phyloP scores from a whole-genome alignment of 1,140 invertebrate genomes.

The Heliconius himera region DNA sequence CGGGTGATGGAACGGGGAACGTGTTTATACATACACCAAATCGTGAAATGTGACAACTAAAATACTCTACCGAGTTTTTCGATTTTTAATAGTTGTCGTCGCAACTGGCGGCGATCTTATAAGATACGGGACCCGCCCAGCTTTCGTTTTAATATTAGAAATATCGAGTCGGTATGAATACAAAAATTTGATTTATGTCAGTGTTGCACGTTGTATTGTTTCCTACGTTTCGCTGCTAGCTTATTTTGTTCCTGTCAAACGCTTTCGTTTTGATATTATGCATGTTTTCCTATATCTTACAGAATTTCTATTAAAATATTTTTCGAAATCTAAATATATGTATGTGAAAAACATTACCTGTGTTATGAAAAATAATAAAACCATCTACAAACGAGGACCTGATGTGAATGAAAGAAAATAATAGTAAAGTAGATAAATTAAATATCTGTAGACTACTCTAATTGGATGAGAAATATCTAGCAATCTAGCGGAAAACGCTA shows the following conservation, averaged over 20 bases:
- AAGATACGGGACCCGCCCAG: conserved; percentile 47
- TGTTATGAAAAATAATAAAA: not conserved
- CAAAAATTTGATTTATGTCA: conserved; percentile 73
- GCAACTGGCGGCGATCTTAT: conserved; percentile 54
- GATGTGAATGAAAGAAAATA: not conserved
- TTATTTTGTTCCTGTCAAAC: conserved; percentile 67
- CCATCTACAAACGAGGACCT: not conserved
- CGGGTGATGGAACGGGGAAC: conserved; percentile 75
- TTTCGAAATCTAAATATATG: not conserved
- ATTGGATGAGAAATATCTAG: not conserved
- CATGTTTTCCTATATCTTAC: conserved; percentile 10
- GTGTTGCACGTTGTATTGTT: conserved; percentile 67
- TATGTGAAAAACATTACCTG: not conserved
- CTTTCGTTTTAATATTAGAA: conserved; percentile 66
- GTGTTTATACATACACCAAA: conserved; percentile 76
- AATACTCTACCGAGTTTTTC: conserved; percentile 55
- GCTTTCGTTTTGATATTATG: conserved; percentile 42
- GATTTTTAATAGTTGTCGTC: conserved; percentile 57
- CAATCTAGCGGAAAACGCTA: conserved; percentile 1
- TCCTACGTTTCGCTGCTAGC: conserved; percentile 48
- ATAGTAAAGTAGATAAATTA: not conserved
- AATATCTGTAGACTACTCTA: conserved; percentile 10
- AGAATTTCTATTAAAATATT: conserved; percentile 16
- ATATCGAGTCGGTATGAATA: conserved; percentile 59
- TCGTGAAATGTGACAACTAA: conserved; percentile 74